Evolutionary conservation across 2,113 vertebrate species (phyloP), one percentile per base, ranked within the genome.

Genomic region (Equus quagga): DNA sequence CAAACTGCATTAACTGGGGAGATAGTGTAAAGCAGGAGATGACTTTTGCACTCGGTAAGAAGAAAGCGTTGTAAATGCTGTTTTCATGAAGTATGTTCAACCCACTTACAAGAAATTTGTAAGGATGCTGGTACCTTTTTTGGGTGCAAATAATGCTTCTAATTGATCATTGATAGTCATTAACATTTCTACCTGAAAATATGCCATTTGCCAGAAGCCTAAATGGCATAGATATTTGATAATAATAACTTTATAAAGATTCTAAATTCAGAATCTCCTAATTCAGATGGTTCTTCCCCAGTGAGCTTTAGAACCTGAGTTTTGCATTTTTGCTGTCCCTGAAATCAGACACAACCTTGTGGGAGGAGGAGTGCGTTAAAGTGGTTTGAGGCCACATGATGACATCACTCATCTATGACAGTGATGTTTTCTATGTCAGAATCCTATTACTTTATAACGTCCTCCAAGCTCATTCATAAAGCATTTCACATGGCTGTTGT

Each of bases 301-400:
- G 1, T 11, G 76, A 67, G 6, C 62, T 18, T 31, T 4, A 67
- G 49, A n/a, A 9, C 36, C 9, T 9, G 3, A 19, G 19, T 70
- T 69, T 24, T 49, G 56, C 33, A 8, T 10, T 28, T 90, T 19
- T 36, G 31, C 31, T 69, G 10, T 82, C 11, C 28, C 80, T 12
- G 17, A 73, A 44, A 44, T 65, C 17, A 18, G 19, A 21, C 9
- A 19, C 31, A 3, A 21, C 7, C 28, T 62, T 1, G 0, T 18
- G 11, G 10, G n/a, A 44, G 8, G 8, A 44, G 54, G 13, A 9
- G 24, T 8, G 2, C 4, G 1, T 11, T 64, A 23, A 7, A 3
- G 28, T 6, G 36, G 18, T 13, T 19, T 41, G 70, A n/a, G 18
- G 19, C 23, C 23, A 2, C 1, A 0, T 6, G 13, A 0, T 4